These are phyloP conservation scores for Dolomedes plantarius DNA, from an alignment of 2,888 invertebrate genomes.

Conservation along the genomic window DNA sequence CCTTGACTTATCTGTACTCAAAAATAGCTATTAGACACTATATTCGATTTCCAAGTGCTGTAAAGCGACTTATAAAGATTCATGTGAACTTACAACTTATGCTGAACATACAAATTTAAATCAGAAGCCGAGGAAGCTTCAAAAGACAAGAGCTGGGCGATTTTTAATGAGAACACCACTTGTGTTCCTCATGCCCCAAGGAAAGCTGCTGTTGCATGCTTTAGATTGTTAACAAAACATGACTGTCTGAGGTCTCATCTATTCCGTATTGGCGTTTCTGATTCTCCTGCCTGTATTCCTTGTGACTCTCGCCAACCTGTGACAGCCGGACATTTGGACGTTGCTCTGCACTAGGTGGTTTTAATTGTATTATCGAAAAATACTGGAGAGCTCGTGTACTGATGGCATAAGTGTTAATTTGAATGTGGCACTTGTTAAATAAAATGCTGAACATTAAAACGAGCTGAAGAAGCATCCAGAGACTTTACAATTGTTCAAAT, in stretches of 20 bases:
- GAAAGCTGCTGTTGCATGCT: background rate
- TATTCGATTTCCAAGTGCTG: too few relatives aligned
- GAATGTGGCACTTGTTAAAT: background rate
- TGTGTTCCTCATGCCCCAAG: background rate
- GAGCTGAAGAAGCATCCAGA: too few relatives aligned
- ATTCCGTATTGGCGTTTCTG: background rate
- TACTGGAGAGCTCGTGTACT: background rate
- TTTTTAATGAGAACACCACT: background rate
- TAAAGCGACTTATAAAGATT: too few relatives aligned
- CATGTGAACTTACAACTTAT: too few relatives aligned
- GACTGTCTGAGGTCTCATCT: background rate
- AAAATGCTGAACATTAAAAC: too few relatives aligned
- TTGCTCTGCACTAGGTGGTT: constrained; percentile 2
- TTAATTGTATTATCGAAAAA: background rate
- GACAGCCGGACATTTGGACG: too few relatives aligned
- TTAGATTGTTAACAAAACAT: background rate
- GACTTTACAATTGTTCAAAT: too few relatives aligned
- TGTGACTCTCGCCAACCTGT: background rate
- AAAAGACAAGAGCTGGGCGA: background rate
- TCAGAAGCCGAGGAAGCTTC: background rate
- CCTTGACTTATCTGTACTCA: too few relatives aligned
- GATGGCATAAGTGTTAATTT: background rate
- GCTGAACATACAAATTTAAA: background rate
- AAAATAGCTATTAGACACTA: too few relatives aligned
- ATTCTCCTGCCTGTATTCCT: background rate